These are phyloP conservation scores for Pedetes capensis DNA, from an alignment of 2,113 vertebrate genomes.

Conservation along the genomic window DNA sequence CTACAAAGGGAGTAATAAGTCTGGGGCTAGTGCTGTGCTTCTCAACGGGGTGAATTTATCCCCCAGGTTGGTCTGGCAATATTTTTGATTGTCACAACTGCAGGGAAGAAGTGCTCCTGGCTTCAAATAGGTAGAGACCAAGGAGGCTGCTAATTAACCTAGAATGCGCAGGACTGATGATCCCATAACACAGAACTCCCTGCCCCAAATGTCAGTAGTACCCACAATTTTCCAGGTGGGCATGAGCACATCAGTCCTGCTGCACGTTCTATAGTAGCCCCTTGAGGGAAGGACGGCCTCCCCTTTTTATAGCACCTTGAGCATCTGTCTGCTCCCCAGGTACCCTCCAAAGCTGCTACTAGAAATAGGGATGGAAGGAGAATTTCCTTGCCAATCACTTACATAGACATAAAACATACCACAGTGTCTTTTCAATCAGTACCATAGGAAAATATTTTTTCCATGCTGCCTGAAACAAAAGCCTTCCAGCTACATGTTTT, in stretches of 20 bases:
- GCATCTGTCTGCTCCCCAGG: background rate
- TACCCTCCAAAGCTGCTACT: background rate
- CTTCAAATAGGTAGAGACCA: background rate
- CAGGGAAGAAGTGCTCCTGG: too few relatives aligned
- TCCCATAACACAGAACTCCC: background rate
- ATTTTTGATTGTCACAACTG: background rate
- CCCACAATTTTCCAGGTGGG: too few relatives aligned
- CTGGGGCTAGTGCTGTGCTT: background rate
- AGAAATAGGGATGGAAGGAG: too few relatives aligned
- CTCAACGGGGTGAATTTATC: background rate
- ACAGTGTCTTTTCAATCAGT: background rate
- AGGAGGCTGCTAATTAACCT: background rate
- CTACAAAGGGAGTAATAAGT: background rate
- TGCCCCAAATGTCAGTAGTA: too few relatives aligned
- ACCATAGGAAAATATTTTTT: background rate
- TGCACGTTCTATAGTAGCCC: background rate
- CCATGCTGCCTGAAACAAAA: slow-evolving; percentile 24
- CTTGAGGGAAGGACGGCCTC: background rate
- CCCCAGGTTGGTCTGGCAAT: background rate
- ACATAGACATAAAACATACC: background rate
- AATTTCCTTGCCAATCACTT: background rate
- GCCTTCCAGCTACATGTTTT: slow-evolving; percentile 36
- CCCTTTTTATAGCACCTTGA: background rate
- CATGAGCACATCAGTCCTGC: accelerated
- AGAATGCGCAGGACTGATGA: background rate